Evolutionary conservation across 2,797 vertebrate genomes (phyloP).

Genomic region (Heliangelus exortis): DNA sequence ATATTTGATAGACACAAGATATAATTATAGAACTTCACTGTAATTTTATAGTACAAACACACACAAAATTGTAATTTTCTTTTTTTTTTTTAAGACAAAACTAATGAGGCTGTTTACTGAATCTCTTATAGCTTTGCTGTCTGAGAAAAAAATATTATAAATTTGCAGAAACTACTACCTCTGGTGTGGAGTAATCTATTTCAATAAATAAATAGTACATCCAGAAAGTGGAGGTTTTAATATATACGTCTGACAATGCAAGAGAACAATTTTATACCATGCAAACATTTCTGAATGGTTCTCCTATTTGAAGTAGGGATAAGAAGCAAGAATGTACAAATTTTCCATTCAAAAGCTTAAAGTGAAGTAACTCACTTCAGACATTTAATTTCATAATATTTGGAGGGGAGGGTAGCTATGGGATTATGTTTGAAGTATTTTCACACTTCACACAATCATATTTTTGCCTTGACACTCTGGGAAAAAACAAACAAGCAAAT

Average conservation of each 20-base stretch:
- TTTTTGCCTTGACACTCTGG: background rate
- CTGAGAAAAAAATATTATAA: background rate
- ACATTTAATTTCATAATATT: background rate
- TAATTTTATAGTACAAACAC: background rate
- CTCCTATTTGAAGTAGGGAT: background rate
- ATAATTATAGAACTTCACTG: conserved; percentile 2
- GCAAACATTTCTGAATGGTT: background rate
- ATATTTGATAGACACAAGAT: background rate
- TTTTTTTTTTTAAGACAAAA: fast-evolving
- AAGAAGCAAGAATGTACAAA: background rate
- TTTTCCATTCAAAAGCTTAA: background rate
- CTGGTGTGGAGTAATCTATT: background rate
- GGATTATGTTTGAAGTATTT: background rate
- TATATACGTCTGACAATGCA: background rate
- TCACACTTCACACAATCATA: background rate
- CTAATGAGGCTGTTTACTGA: background rate
- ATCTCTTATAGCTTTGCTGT: background rate
- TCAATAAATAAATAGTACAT: background rate
- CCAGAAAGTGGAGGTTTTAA: background rate
- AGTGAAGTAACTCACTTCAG: background rate
- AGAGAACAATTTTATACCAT: background rate
- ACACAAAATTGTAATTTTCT: background rate
- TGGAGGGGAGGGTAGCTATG: fast-evolving
- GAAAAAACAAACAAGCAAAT: too few relatives aligned
- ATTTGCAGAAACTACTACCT: background rate